Base-by-base conservation (phyloP, 2,113 vertebrate species). In the Silurus glanis region DNA sequence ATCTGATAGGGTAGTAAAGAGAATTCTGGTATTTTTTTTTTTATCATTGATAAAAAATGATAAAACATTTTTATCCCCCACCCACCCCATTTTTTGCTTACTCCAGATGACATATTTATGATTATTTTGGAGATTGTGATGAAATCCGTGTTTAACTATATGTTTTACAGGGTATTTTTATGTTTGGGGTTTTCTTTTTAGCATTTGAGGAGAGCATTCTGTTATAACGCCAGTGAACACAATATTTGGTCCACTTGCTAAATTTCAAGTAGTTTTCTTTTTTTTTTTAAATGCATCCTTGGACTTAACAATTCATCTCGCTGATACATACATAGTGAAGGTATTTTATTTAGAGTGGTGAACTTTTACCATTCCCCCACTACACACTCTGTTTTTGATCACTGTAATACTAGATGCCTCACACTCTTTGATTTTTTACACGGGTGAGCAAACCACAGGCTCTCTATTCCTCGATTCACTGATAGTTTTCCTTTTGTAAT, bases 401-500 rank as follows among this genome's bases (percentile, higher is more conserved):
- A 55, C 49, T 76, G 21, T 8, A 53, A 53, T 53, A 75, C 49
- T 14, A 76, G 51, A 28, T 79, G 75, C 53, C 75, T 79, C n/a
- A 56, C 14, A 56, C 53, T 28, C 72, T 55, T 28, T 79, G 75
- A 76, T 79, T 14, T 14, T 56, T 28, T 79, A 56, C 6, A 58
- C 5, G 14, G 53, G 2, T 79, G 75, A 79, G 25, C 76, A 79
- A 79, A 28, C 55, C 16, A 5, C 16, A 58, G 74, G 12, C 47
- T 76, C 21, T n/a, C 74, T 76, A 53, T 6, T 78, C 75, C 72
- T 53, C 53, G 47, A 51, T 51, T 78, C 75, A 10, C 12, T 78
- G 75, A 78, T 55, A 78, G 23, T 78, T 78, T 78, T 56, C 6
- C 55, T 58, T 16, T 58, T 58, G 16, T 10, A 79, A 79, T 79